phyloP scores from a whole-genome alignment of 2,888 invertebrate genomes.

The Chrysomela aeneicollis region DNA sequence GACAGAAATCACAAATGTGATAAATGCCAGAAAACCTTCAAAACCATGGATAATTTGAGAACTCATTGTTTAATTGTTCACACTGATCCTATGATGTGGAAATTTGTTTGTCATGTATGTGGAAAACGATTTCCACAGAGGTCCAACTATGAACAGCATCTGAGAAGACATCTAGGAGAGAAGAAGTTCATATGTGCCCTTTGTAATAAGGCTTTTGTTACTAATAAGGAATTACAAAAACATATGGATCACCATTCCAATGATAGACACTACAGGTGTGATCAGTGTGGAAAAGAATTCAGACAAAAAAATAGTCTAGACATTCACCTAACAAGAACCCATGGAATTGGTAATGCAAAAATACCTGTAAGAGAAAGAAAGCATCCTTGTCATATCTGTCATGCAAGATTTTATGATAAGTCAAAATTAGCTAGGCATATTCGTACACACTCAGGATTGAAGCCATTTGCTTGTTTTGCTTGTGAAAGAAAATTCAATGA shows the following conservation, averaged over 20 bases:
- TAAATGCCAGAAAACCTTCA: slow-evolving; percentile 51
- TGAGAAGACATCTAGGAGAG: slow-evolving; percentile 47
- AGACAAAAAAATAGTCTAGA: slow-evolving; percentile 58
- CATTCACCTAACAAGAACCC: slow-evolving; percentile 64
- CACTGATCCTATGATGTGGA: slow-evolving; percentile 52
- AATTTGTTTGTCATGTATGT: slow-evolving; percentile 48
- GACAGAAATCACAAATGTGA: slow-evolving; percentile 50
- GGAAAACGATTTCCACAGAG: slow-evolving; percentile 49
- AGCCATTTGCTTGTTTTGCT: slow-evolving; percentile 46
- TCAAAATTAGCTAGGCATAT: slow-evolving; percentile 50
- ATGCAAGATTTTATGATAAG: slow-evolving; percentile 57
- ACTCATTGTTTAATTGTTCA: slow-evolving; percentile 52
- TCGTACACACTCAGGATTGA: slow-evolving; percentile 49
- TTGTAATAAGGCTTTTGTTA: slow-evolving; percentile 49
- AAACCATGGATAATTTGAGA: slow-evolving; percentile 50
- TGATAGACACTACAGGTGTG: slow-evolving; percentile 55
- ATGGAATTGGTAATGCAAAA: slow-evolving; percentile 58
- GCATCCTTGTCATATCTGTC: slow-evolving; percentile 50
- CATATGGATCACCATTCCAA: slow-evolving; percentile 50
- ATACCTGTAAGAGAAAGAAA: slow-evolving; percentile 55
- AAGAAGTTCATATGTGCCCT: slow-evolving; percentile 48
- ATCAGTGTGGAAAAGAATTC: slow-evolving; percentile 64
- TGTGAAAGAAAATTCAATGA: slow-evolving; percentile 51
- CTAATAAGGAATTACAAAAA: slow-evolving; percentile 46
- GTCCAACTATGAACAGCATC: slow-evolving; percentile 49